phyloP scores from a whole-genome alignment of 2,113 vertebrate species.

The Microtus pennsylvanicus region DNA sequence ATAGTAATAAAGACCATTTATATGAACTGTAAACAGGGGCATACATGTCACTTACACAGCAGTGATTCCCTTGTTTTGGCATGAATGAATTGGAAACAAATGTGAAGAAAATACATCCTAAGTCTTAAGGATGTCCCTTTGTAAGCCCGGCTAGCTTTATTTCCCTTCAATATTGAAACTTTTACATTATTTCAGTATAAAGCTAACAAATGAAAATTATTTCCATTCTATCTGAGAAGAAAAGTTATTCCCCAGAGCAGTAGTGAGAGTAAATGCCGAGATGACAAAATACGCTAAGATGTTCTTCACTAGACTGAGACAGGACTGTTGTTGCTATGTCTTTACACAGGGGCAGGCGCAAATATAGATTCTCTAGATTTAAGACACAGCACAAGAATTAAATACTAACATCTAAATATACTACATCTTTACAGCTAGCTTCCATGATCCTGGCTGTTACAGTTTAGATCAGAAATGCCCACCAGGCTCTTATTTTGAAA shows the following conservation, averaged over 20 bases:
- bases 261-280: background rate
- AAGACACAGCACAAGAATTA: background rate
- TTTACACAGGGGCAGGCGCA: background rate
- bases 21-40: constrained; percentile 13
- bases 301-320: background rate
- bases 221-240: constrained; percentile 8
- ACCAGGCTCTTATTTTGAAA: background rate
- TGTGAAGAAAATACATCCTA: background rate
- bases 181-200: constrained; percentile 14
- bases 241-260: background rate
- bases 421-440: background rate
- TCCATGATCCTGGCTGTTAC: background rate
- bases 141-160: constrained; percentile 13
- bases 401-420: constrained; percentile 9
- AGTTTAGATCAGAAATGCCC: background rate
- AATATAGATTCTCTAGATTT: background rate
- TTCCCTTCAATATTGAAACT: constrained; percentile 37
- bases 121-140: background rate
- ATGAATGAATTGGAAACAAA: background rate
- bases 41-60: background rate
- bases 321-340: background rate
- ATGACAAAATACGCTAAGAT: constrained; percentile 8
- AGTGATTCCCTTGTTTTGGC: background rate
- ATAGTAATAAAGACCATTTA: constrained; percentile 15
- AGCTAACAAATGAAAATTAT: constrained; percentile 43